These are phyloP conservation scores for Isurus oxyrinchus DNA, from an alignment of 2,113 vertebrate species.

Conservation along the genomic window DNA sequence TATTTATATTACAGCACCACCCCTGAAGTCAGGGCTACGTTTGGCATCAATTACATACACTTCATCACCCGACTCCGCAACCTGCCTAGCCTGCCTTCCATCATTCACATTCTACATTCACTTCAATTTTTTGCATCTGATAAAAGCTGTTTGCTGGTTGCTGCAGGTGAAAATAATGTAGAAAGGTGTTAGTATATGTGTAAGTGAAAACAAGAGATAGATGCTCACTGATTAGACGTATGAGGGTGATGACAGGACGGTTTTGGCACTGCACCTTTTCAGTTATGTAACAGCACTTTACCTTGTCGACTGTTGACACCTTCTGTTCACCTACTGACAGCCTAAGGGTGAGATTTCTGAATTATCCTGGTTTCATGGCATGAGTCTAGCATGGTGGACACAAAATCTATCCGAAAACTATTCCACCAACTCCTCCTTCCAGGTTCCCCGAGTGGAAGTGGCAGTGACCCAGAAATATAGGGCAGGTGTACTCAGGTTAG, in stretches of 20 bases:
- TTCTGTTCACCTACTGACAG: background rate
- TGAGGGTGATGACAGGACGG: conserved; percentile 1
- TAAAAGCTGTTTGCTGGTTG: background rate
- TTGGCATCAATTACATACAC: background rate
- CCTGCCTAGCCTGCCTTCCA: no score
- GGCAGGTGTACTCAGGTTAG: background rate
- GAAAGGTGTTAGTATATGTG: conserved; percentile 29
- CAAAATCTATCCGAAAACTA: background rate
- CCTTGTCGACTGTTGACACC: background rate
- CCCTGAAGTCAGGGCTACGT: background rate
- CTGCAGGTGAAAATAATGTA: conserved; percentile 13
- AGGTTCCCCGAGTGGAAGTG: background rate
- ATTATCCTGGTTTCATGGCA: background rate
- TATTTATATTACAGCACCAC: background rate
- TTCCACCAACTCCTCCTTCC: background rate
- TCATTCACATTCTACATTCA: background rate
- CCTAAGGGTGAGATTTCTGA: background rate
- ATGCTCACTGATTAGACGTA: background rate
- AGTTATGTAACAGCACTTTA: background rate
- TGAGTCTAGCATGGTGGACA: background rate
- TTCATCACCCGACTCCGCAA: background rate
- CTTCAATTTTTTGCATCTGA: background rate
- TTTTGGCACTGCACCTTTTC: background rate
- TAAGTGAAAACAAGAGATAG: conserved; percentile 15
- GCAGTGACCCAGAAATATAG: background rate